Evolutionary conservation across 2,113 vertebrate species (phyloP), one percentile per base, ranked within the genome.

Genomic region (Orientallactaga bullata): DNA sequence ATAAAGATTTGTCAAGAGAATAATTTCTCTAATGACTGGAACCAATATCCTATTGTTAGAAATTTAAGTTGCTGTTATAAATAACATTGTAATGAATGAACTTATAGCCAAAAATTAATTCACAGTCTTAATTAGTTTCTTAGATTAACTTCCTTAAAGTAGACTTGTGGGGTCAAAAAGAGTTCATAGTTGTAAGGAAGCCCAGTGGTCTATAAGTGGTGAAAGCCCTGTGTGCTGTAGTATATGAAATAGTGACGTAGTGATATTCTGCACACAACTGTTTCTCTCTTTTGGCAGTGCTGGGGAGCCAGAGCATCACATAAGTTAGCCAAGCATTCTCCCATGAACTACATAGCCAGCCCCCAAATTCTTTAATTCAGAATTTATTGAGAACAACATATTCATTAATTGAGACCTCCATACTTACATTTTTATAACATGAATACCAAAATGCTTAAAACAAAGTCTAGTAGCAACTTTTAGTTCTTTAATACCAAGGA

Each of bases 1-100:
- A 51, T 86, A 90, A 83, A 85, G 92, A 90, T 83, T 96, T 95
- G 78, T 77, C 24, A 15, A 16, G 30, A 84, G 88, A 89, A 72
- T 77, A 80, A 72, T 37, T 81, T 87, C 90, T 79, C 81, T 39
- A 89, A 77, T 63, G 30, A 35, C 18, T 79, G 12, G 58, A 82
- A 55, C 37, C 39, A 77, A 3, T 69, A 23, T 95, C 35, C 5
- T 82, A 58, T 58, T n/a, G 37, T 71, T 85, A 81, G 26, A 58
- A 7, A 79, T 90, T 90, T 65, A 79, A 42, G 23, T 76, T 91
- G 65, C 7, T 85, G 16, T 77, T 92, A 68, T 37, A 90, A 95
- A 84, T 58, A 58, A 72, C 72, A 78, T 42, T 74, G 5, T 78
- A 66, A 86, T 74, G 21, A 89, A n/a, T 88, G 11, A 79, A 16